Conservation (phyloP, 2,888 invertebrate species). For the Fabriciana adippe region DNA sequence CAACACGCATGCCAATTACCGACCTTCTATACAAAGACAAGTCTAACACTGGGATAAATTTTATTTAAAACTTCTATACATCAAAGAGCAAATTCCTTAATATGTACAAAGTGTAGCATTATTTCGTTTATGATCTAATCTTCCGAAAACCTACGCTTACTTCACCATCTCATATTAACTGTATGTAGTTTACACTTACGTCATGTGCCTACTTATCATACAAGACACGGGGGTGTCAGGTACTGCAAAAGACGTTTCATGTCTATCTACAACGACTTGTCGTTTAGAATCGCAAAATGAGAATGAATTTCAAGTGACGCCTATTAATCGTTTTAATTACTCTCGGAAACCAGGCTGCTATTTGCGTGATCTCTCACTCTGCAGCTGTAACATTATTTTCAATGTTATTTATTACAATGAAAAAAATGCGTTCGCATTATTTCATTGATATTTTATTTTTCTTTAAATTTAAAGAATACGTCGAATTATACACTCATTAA, state of each 20-base stretch:
- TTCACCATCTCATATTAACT: constrained; percentile 13
- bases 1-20: background rate
- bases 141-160: constrained; percentile 11
- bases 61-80: background rate
- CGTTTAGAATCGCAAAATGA: background rate
- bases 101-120: background rate
- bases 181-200: constrained; percentile 25
- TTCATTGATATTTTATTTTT: too few relatives aligned
- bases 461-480: too few relatives aligned
- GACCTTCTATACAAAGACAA: background rate
- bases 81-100: background rate
- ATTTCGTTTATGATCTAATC: constrained; percentile 12
- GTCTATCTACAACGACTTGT: background rate
- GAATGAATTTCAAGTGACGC: background rate
- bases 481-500: too few relatives aligned
- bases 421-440: background rate
- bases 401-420: background rate
- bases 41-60: background rate
- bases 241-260: background rate
- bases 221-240: constrained; percentile 21
- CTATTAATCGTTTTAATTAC: background rate
- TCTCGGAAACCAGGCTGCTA: constrained; percentile 3
- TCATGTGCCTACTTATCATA: constrained; percentile 26
- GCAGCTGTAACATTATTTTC: background rate
- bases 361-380: background rate